Evolutionary conservation across 2,888 invertebrate genomes (phyloP).

Genomic region (Blera fallax): DNA sequence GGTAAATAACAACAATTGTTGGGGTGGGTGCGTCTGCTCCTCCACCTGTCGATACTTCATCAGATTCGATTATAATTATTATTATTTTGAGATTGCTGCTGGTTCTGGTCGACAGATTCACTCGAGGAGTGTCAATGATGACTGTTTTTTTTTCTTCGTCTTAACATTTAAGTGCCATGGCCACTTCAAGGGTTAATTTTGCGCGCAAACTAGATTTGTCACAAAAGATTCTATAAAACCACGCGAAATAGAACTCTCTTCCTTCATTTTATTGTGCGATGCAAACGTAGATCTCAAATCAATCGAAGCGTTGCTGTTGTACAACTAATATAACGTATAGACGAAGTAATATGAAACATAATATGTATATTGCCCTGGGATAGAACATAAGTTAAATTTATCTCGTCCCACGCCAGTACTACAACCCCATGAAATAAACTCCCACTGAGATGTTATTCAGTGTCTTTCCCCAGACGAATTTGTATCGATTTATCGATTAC

Average conservation of each 20-base stretch:
- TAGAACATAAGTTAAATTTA: not conserved
- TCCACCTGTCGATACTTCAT: slow-evolving; percentile 15
- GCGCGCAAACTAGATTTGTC: slow-evolving; percentile 29
- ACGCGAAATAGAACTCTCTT: not conserved
- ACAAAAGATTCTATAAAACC: not conserved
- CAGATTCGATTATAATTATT: not conserved
- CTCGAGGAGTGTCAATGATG: not conserved
- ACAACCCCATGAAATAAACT: not conserved
- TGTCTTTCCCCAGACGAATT: slow-evolving; percentile 12
- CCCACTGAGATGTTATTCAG: slow-evolving; percentile 40
- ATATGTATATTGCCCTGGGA: too few species aligned
- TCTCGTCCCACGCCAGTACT: not conserved
- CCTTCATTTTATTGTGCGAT: not conserved
- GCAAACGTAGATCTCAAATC: too few species aligned
- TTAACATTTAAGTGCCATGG: not conserved
- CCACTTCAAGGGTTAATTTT: not conserved
- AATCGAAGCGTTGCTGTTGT: too few species aligned
- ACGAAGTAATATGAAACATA: too few species aligned
- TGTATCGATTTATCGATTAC: slow-evolving; percentile 65
- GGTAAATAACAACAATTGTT: slow-evolving; percentile 51
- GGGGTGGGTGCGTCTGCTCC: not conserved
- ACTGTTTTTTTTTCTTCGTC: not conserved
- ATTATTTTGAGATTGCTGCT: not conserved
- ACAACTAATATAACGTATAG: too few species aligned
- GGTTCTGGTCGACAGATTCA: not conserved